Base-by-base conservation (phyloP, 2,113 vertebrate species). In the Paramormyrops kingsleyae region DNA sequence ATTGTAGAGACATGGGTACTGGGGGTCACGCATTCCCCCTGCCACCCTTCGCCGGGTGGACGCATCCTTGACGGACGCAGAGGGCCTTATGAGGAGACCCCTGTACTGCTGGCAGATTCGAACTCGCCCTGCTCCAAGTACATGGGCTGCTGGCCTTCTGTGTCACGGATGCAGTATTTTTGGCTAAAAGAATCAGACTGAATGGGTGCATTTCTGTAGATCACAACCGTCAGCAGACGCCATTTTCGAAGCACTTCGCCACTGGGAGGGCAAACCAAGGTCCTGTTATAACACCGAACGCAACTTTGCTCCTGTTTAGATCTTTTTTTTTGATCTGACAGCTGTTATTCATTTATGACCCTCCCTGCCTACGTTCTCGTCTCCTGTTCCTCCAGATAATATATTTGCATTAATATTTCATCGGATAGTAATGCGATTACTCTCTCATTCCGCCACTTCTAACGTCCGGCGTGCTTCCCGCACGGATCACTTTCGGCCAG, bases 401-500 rank as follows among this genome's bases (percentile, higher is more conserved):
- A 96, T 96, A 96, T 95, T 95, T 95, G 93, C 95, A 96, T 96
- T 94, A 93, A 96, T 95, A 95, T 96, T 96, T 96, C 95, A 96
- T 95, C 93, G 94, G 95, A 94, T 94, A 95, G 96, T 95, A 96
- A 96, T 95, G 95, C 87, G 95, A 96, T 96, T 96, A 95, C 95
- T 94, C 94, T 92, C 94, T 95, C 93, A 94, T 96, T 96, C 95
- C 94, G 93, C 93, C 93, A 94, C 92, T 94, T 95, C 94, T 95
- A 95, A 94, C 94, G 93, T 92, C 92, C 93, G 90, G 92, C 93
- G 90, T 91, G 94, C 93, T 93, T 84, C 83, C 83, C 94, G 94
- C 94, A 95, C 88, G 66, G 93, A 92, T 94, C 90, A 88, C 88
- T 88, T 74, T 93, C 92, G 94, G 92, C 88, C 90, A 91, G 85